Conservation (phyloP, 2,797 vertebrate genomes). For the Oryzias sinensis region DNA sequence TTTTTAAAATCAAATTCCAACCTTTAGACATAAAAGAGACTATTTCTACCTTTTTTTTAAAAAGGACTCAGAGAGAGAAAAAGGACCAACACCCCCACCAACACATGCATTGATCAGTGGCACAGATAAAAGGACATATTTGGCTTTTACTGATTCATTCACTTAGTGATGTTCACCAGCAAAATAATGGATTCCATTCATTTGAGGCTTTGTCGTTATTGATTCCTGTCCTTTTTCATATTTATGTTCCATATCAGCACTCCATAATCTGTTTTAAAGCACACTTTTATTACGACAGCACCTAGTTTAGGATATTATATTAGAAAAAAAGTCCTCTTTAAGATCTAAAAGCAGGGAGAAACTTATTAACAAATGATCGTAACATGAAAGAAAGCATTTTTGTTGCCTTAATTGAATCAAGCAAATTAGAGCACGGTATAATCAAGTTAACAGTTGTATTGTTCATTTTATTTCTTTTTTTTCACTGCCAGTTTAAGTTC, state of each 20-base stretch:
- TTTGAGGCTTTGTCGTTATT: slow-evolving; percentile 16
- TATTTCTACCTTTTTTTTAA: slow-evolving; percentile 27
- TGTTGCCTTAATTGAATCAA: too few relatives aligned
- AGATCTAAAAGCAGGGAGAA: too few relatives aligned
- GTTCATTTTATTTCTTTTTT: too few relatives aligned
- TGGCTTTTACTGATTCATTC: slow-evolving; percentile 34
- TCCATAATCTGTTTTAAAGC: neutral
- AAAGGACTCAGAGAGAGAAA: slow-evolving; percentile 16
- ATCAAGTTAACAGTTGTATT: too few relatives aligned
- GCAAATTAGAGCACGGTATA: too few relatives aligned
- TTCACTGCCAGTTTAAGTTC: too few relatives aligned
- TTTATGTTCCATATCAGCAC: slow-evolving; percentile 3
- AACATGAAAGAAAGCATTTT: too few relatives aligned
- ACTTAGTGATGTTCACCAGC: slow-evolving; percentile 6
- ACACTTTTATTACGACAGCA: too few relatives aligned
- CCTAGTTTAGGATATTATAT: too few relatives aligned
- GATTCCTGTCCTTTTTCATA: slow-evolving; percentile 13
- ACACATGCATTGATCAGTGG: slow-evolving; percentile 26
- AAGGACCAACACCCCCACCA: slow-evolving; percentile 9
- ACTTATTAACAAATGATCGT: too few relatives aligned
- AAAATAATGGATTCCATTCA: slow-evolving; percentile 10
- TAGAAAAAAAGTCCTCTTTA: too few relatives aligned
- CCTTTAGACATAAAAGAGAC: slow-evolving; percentile 41
- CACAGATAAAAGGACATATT: slow-evolving; percentile 33
- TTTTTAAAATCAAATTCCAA: slow-evolving; percentile 59